Evolutionary conservation across 2,888 invertebrate genomes (phyloP).

Genomic region (Tipula lateralis): DNA sequence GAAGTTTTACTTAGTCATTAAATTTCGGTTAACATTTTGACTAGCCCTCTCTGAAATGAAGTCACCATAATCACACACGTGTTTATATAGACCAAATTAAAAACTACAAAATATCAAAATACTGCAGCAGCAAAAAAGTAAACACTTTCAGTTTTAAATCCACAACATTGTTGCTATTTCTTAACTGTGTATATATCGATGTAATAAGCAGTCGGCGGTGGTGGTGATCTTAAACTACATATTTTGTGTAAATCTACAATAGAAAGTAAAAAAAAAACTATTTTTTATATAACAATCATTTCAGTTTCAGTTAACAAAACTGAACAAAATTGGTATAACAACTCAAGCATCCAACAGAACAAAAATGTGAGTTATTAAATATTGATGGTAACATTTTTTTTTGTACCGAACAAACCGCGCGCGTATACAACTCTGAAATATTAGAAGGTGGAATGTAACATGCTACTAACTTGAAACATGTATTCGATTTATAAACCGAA

Average conservation of each 20-base stretch:
- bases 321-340: neutral
- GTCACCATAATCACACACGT: neutral
- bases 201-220: neutral
- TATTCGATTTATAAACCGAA: neutral
- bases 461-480: conserved; percentile 19
- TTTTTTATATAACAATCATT: conserved; percentile 5
- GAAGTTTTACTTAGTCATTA: no score
- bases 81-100: neutral
- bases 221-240: conserved; percentile 19
- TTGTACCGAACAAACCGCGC: neutral
- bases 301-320: neutral
- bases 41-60: no score
- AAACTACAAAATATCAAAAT: neutral
- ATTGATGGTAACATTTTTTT: conserved; percentile 14
- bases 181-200: neutral
- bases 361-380: neutral
- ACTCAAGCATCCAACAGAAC: neutral
- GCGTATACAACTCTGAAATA: conserved; percentile 8
- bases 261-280: neutral
- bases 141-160: neutral
- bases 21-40: no score
- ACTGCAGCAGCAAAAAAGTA: neutral
- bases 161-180: neutral
- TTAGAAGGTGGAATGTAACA: conserved; percentile 24
- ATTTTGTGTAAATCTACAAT: neutral